These are phyloP conservation scores for Anthoscopus minutus DNA, from an alignment of 2,113 vertebrate genomes.

Conservation along the genomic window DNA sequence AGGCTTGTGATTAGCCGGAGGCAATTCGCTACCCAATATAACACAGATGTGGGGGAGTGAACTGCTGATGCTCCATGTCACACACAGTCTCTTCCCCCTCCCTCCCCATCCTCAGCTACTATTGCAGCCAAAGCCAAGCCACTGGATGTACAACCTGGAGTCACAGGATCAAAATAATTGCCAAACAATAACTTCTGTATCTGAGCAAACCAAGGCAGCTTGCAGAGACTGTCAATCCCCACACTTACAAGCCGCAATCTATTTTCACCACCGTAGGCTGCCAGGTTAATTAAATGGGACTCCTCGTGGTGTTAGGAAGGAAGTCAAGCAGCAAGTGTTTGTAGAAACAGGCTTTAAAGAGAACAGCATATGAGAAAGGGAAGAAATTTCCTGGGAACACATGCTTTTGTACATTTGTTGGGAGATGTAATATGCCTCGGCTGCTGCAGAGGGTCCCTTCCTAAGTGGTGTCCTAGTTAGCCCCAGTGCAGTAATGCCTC, in stretches of 20 bases:
- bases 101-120: not conserved
- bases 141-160: not conserved
- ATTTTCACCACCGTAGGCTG: slow-evolving; percentile 7
- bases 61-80: not conserved
- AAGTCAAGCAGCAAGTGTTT: slow-evolving; percentile 41
- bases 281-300: slow-evolving; percentile 54
- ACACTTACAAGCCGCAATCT: slow-evolving; percentile 7
- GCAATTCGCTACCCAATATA: slow-evolving; percentile 11
- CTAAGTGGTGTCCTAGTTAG: not conserved
- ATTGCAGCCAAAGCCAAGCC: not conserved
- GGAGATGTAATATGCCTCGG: not conserved
- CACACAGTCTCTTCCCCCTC: not conserved
- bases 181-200: not conserved
- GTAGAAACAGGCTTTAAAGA: not conserved
- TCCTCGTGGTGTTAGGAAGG: slow-evolving; percentile 27
- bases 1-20: slow-evolving; percentile 30
- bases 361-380: not conserved
- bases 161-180: slow-evolving; percentile 10
- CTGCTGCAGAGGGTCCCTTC: not conserved
- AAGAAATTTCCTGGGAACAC: not conserved
- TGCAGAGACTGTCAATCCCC: slow-evolving; percentile 43
- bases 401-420: not conserved
- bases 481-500: not conserved
- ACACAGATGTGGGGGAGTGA: not conserved
- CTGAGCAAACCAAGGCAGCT: slow-evolving; percentile 9